A percentile compares a stretch with the other conserved stretches of the same genome.
These are phyloP conservation scores for Anoplius nigerrimus DNA, from an alignment of 2,888 invertebrate genomes.

Conservation along the genomic window DNA sequence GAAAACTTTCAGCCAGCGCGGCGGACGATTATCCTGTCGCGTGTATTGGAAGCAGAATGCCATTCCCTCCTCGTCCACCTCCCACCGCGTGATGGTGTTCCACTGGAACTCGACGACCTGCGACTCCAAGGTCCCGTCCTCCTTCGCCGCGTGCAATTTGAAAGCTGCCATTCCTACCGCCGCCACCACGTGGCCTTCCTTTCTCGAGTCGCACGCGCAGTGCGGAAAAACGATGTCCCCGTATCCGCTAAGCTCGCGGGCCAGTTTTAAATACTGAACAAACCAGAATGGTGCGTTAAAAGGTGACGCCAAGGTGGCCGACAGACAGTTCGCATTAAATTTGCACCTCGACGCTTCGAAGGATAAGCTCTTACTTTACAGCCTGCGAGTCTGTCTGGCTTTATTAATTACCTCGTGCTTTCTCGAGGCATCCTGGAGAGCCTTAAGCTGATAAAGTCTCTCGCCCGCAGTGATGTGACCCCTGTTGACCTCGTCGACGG, in stretches of 20 bases:
- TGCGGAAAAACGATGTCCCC: conserved; percentile 96
- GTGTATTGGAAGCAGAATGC: conserved; percentile 93
- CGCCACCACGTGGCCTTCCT: conserved; percentile 90
- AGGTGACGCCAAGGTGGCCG: background rate
- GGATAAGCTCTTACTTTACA: no score
- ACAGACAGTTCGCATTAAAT: no score
- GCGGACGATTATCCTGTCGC: conserved; percentile 84
- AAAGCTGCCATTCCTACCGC: conserved; percentile 81
- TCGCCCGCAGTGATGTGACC: conserved; percentile 94
- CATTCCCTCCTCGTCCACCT: conserved; percentile 94
- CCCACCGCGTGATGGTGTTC: conserved; percentile 89
- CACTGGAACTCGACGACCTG: conserved; percentile 90
- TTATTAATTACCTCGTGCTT: conserved; percentile 81
- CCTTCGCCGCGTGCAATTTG: conserved; percentile 89
- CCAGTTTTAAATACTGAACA: conserved; percentile 85
- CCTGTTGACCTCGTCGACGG: conserved; percentile 96
- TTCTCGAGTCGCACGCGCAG: conserved; percentile 92
- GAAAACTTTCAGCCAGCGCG: conserved; percentile 90
- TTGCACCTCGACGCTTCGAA: no score
- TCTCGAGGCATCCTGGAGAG: conserved; percentile 92
- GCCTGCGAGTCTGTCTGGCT: no score
- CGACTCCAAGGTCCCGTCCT: conserved; percentile 86
- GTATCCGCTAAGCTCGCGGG: conserved; percentile 92
- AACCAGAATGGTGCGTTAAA: conserved; percentile 7
- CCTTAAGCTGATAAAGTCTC: conserved; percentile 96